Evolutionary conservation across 2,113 vertebrate species (phyloP).

Genomic region (Alectura lathami): DNA sequence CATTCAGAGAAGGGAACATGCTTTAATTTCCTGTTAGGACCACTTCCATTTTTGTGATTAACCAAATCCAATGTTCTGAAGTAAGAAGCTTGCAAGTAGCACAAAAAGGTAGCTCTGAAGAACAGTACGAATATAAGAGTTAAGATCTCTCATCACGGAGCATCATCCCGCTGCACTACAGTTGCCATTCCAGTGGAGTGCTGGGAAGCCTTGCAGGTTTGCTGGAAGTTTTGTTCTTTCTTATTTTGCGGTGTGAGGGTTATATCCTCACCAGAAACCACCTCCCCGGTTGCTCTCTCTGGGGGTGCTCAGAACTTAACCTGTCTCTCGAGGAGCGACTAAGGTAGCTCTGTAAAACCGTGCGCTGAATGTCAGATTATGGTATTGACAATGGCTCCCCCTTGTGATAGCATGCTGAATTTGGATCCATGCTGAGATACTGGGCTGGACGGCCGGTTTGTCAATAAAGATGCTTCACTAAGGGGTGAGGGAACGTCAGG

Average conservation of each 20-base stretch:
- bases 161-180: neutral
- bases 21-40: neutral
- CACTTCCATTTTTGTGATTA: neutral
- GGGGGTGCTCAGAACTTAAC: neutral
- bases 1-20: too few relatives aligned
- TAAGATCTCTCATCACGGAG: neutral
- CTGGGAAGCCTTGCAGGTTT: neutral
- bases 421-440: neutral
- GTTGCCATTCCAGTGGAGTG: neutral
- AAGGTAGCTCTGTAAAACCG: neutral
- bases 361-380: neutral
- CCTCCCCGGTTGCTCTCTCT: neutral
- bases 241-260: neutral
- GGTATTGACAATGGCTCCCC: conserved; percentile 43
- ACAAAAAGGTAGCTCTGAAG: neutral
- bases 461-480: neutral
- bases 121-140: neutral
- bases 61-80: neutral
- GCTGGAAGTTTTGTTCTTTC: neutral
- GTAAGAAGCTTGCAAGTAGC: neutral
- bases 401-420: neutral
- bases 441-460: neutral
- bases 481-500: neutral
- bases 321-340: neutral
- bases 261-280: neutral